Base-by-base conservation (phyloP, 2,113 vertebrate genomes). In the Thalassoma bifasciatum region DNA sequence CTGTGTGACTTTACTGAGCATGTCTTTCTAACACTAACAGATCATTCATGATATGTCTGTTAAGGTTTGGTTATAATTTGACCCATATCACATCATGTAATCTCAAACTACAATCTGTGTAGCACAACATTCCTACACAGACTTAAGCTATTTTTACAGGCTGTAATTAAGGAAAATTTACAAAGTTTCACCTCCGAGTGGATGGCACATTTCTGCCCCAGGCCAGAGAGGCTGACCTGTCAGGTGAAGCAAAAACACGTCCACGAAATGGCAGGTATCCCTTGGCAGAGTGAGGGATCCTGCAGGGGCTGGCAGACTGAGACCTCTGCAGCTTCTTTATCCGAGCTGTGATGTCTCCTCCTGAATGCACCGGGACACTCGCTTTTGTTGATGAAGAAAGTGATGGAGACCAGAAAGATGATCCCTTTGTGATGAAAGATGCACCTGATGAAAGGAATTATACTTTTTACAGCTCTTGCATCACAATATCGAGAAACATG, bases 221-320 rank as follows among this genome's bases (percentile, higher is more conserved):
- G 1, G 84, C 83, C 5, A 46, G 30, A 3, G 50, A 40, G n/a
- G 66, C 51, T 2, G 62, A 52, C 54, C 86, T 86, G 53, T 91
- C 77, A 1, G 85, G 80, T 44, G 91, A 77, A 17, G 86, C 86
- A 53, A 87, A 86, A 36, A 89, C 63, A 4, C 77, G 81, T 6
- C 86, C 66, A 2, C 38, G 62, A 50, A 57, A 44, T 9, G 86
- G 71, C 69, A 86, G 52, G 71, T 77, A 68, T 47, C 63, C 79
- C 34, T 75, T 85, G 4, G 83, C 65, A 17, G 76, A 57, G 40
- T 81, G 72, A 46, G 86, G 75, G 24, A 89, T 79, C 83, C 90
- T 85, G 74, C 84, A 61, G 62, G 91, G 91, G 65, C 90, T 91
- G 37, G 82, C 77, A 12, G 90, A 91, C 71, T 89, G 91, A 61